Conservation (phyloP, 2,888 invertebrate species). For the Troides aeacus region DNA sequence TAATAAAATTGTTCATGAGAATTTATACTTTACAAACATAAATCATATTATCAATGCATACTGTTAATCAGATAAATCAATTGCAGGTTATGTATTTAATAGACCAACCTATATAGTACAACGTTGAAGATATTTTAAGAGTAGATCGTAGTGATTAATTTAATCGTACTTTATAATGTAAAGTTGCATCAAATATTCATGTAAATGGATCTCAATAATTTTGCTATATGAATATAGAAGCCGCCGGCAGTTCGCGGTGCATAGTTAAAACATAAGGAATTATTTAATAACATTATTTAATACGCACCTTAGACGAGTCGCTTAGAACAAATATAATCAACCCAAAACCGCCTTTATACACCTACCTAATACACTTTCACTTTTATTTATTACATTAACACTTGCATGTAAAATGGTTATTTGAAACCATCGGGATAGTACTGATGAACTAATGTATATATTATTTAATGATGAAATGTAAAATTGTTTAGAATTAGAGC, state of each 20-base stretch:
- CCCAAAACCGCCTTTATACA: slow-evolving; percentile 36
- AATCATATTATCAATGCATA: neutral
- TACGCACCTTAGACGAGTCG: slow-evolving; percentile 42
- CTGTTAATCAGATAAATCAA: neutral
- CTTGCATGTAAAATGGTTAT: slow-evolving; percentile 24
- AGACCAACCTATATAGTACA: too few species aligned
- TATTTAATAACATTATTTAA: slow-evolving; percentile 34
- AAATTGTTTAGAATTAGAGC: slow-evolving; percentile 40
- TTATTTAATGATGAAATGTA: slow-evolving; percentile 13
- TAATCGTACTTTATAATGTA: slow-evolving; percentile 5
- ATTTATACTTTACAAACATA: slow-evolving; percentile 15
- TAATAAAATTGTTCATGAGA: slow-evolving; percentile 6
- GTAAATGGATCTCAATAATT: slow-evolving; percentile 21
- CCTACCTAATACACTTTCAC: slow-evolving; percentile 42
- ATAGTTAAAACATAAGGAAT: slow-evolving; percentile 27
- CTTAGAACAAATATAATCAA: slow-evolving; percentile 36
- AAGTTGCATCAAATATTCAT: slow-evolving; percentile 18
- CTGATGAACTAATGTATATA: slow-evolving; percentile 36
- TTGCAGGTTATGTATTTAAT: neutral
- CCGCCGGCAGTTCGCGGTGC: neutral
- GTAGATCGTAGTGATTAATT: slow-evolving; percentile 1
- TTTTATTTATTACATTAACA: slow-evolving; percentile 35
- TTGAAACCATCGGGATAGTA: slow-evolving; percentile 13
- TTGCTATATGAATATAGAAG: slow-evolving; percentile 15
- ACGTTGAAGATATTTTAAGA: neutral